Base-by-base conservation (phyloP, 2,797 vertebrate species). In the Menidia menidia region DNA sequence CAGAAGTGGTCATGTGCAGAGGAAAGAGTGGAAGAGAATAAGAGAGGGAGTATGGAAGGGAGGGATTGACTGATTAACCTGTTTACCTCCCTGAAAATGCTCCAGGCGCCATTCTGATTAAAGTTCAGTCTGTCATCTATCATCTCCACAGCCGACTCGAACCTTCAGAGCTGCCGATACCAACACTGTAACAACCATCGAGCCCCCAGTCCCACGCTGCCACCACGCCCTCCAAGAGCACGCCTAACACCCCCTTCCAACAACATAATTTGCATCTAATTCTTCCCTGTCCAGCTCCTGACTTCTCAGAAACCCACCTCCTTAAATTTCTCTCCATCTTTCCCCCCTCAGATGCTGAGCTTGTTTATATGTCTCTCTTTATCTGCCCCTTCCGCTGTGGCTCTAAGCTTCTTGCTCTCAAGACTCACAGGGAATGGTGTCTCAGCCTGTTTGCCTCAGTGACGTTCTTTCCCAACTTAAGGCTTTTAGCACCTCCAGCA, bases 1-100 rank as follows among this genome's bases (percentile, higher is more conserved):
- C 92, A 88, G 90, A 88, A 87, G 78, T 87, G 89, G 90, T 92
- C 91, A 90, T 88, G 87, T 92, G 90, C 90, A 47, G 80, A 71
- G 77, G 82, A 87, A 88, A 71, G 81, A 80, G 82, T 71, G 48
- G 61, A 51, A 69, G 68, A 82, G 75, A 88, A 82, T 63, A 81
- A 81, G 73, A 82, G 74, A 43, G 58, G 83, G 85, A 88, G 85
- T 81, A 86, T 85, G 89, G 85, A 90, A 88, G 87, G 25, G 87
- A 89, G 84, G 81, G 79, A 81, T 87, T 92, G 93, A 93, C 91
- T 92, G 93, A 95, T 94, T 94, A 94, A 94, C 91, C 93, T 92
- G 92, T 93, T 93, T 93, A 91, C 90, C 91, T 90, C 90, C 87
- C 87, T 82, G 89, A 93, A 93, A 91, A 87, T 75, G 93, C 93